Evolutionary conservation across 1,140 invertebrate species (phyloP), one percentile per base, ranked within the genome.

Genomic region (Vanessa atalanta): DNA sequence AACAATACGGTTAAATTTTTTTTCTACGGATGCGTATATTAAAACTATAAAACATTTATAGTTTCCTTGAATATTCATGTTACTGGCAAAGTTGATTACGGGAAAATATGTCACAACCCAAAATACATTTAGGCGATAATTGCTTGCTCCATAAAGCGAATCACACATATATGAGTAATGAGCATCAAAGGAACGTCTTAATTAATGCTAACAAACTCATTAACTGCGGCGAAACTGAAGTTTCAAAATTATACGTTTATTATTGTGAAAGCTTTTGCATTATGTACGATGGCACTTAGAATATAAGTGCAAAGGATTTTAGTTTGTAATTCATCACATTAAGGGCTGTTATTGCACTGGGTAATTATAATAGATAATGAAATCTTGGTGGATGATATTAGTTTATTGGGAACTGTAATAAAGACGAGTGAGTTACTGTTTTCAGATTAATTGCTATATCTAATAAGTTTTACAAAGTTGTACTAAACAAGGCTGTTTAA

Each of bases 201-300:
- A 87, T 87, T 87, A 87, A 85, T 80, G 84, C 84, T 84, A 82
- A 87, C 83, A 84, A 87, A 85, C 82, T 87, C 82, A 87, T 85
- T 85, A 83, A 76, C 65, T 72, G 70, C 73, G 78, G 70, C 69
- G 80, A 79, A 80, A 78, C 63, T 60, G 72, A 80, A 80, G 75
- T 84, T 86, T 83, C 83, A 82, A 83, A 83, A 81, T 84, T 80
- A 81, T 80, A 79, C 75, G 77, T 79, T 80, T 81, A 84, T 83
- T 79, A 78, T 79, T 77, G 78, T 67, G 65, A 71, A 73, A 72
- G 23, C 61, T 73, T 63, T 69, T n/a, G 51, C 70, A 55, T 55
- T 37, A 70, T 57, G 16, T 47, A 67, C 51, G 50, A 26, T 37
- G 65, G 20, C 26, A 37, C 37, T 71, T 71, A 47, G 4, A 26